These are phyloP conservation scores for Notolepis coatsorum DNA, from an alignment of 2,797 vertebrate species.

Conservation along the genomic window DNA sequence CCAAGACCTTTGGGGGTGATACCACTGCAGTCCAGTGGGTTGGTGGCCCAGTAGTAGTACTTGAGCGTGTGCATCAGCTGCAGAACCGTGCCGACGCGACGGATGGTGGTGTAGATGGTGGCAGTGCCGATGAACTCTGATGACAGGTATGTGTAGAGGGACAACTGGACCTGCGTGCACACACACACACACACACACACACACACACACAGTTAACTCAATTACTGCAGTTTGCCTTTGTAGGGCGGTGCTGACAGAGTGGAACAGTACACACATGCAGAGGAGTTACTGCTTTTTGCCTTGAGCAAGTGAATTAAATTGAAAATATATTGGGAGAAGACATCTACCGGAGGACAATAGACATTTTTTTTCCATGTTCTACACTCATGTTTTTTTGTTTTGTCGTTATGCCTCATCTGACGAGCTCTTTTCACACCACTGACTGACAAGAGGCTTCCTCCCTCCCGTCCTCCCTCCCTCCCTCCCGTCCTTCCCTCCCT, in stretches of 20 bases:
- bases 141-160: slow-evolving; percentile 93
- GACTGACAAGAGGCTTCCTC: slow-evolving; percentile 56
- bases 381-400: too few species aligned
- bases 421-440: slow-evolving; percentile 31
- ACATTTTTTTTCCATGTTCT: slow-evolving; percentile 38
- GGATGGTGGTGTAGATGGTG: slow-evolving; percentile 95
- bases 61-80: slow-evolving; percentile 97
- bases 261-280: background rate
- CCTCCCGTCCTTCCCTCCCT: slow-evolving; percentile 1
- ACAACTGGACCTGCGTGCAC: slow-evolving; percentile 86
- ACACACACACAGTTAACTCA: slow-evolving; percentile 5
- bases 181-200: slow-evolving; percentile 14
- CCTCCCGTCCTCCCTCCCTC: slow-evolving; percentile 12
- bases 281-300: too few species aligned
- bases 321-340: slow-evolving; percentile 29
- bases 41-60: slow-evolving; percentile 97
- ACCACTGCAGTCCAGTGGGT: slow-evolving; percentile 92
- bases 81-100: slow-evolving; percentile 93
- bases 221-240: too few species aligned
- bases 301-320: too few species aligned
- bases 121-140: slow-evolving; percentile 97
- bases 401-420: slow-evolving; percentile 43
- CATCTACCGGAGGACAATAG: slow-evolving; percentile 5
- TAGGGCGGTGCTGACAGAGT: too few species aligned
- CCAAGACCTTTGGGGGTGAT: slow-evolving; percentile 93